Base-by-base conservation (phyloP, 2,113 vertebrate species). In the Leucosticte australis region DNA sequence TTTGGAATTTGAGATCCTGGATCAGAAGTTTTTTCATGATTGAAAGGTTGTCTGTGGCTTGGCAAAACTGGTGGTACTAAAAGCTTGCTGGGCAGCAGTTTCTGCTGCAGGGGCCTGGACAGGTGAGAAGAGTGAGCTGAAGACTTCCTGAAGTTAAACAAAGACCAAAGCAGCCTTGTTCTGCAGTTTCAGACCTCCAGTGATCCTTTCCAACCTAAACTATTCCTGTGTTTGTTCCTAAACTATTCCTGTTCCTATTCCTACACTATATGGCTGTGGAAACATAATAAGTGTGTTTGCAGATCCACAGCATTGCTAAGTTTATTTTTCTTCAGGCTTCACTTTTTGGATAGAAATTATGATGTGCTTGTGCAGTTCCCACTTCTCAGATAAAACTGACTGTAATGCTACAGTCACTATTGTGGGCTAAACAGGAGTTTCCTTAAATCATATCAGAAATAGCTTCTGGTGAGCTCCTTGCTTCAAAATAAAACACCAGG, bases 251-350 rank as follows among this genome's bases (percentile, higher is more conserved):
- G 47, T 49, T 49, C 17, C 46, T 47, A 49, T 49, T 49, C 23
- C 47, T 49, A 49, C 26, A 26, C 47, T 15, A 26, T 26, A 14
- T 20, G 35, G 35, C 17, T 41, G 11, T 47, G 24, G 8, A 62
- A 76, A 41, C 47, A 42, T 69, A 68, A 7, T 12, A 9, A 35
- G 30, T 19, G 41, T 7, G 2, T 76, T 47, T 76, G n/a, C 4
- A 18, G 55, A 76, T 55, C 10, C 26, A 53, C 7, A 55, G 5
- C 1, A 0, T 42, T 76, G 35, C n/a, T 13, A 26, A 55, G 3
- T 47, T 76, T 31, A 10, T 49, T 59, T 39, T 31, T 62, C 11
- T 47, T 60, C 22, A 75, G 30, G 9, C 30, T 89, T 67, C 28
- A 15, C 27, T 53, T 68, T 68, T 27, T 47, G 41, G 11, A 6